Percentiles rank a stretch among this genome's conserved stretches.
These are phyloP conservation scores for Belgica antarctica DNA, from an alignment of 2,888 invertebrate species.

Conservation along the genomic window DNA sequence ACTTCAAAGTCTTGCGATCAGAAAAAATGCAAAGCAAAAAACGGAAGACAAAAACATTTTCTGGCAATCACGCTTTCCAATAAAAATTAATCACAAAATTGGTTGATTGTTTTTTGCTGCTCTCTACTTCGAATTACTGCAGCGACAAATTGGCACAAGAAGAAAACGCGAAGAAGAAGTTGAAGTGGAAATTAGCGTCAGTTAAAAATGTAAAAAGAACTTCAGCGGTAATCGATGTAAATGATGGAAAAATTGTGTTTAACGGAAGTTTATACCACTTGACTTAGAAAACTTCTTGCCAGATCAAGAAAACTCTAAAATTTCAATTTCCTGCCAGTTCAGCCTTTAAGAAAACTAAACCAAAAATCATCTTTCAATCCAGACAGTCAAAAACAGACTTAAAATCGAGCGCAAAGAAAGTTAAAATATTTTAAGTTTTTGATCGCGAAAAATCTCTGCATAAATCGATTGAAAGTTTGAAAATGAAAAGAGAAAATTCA, in stretches of 20 bases:
- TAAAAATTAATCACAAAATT: conserved; percentile 38
- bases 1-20: not conserved
- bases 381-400: no score
- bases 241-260: no score
- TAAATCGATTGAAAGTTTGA: conserved; percentile 11
- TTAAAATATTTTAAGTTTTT: not conserved
- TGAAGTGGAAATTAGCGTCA: no score
- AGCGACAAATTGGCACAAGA: not conserved
- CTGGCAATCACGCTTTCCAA: conserved; percentile 41
- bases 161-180: no score
- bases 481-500: not conserved
- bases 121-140: not conserved
- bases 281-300: no score
- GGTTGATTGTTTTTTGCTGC: conserved; percentile 11
- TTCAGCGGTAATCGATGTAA: no score
- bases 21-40: not conserved
- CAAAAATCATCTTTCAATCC: no score
- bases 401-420: conserved; percentile 2
- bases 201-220: no score
- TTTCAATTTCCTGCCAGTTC: no score
- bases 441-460: not conserved
- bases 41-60: conserved; percentile 24
- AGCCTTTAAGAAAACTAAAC: no score
- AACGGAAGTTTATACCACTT: no score
- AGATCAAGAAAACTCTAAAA: no score